These are phyloP conservation scores for Phalacrocorax carbo DNA, from an alignment of 2,113 vertebrate species.

Conservation along the genomic window DNA sequence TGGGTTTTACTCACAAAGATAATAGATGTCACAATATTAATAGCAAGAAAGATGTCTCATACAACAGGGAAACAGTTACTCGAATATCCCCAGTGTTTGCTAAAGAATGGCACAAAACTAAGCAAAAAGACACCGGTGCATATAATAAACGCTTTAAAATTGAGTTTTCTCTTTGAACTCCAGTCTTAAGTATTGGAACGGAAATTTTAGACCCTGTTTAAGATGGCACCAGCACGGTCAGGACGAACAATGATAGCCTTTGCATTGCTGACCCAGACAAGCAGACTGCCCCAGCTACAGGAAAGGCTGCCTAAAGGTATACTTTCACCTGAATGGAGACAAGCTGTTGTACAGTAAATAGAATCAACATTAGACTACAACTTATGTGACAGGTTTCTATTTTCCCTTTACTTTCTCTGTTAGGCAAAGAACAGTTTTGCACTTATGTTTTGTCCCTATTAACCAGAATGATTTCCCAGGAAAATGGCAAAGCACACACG, in stretches of 20 bases:
- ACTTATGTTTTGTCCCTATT: background rate
- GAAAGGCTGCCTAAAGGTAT: background rate
- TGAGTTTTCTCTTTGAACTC: background rate
- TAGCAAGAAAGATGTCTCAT: background rate
- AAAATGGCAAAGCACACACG: background rate
- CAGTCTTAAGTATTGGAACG: background rate
- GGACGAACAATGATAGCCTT: background rate
- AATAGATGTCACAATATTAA: background rate
- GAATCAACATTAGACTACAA: background rate
- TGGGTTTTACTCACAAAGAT: background rate
- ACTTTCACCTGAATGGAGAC: background rate
- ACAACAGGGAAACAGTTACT: background rate
- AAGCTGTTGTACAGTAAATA: background rate
- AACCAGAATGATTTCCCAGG: background rate
- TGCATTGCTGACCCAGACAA: background rate
- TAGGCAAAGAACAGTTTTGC: background rate
- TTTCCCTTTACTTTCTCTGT: background rate
- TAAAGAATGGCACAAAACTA: background rate
- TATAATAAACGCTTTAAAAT: background rate
- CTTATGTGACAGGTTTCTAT: background rate
- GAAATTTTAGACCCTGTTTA: background rate
- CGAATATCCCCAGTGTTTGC: background rate
- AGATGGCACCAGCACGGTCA: background rate
- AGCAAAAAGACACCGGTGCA: background rate
- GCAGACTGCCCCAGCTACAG: background rate